phyloP scores from a whole-genome alignment of 2,113 vertebrate species.

The Aptenodytes forsteri region DNA sequence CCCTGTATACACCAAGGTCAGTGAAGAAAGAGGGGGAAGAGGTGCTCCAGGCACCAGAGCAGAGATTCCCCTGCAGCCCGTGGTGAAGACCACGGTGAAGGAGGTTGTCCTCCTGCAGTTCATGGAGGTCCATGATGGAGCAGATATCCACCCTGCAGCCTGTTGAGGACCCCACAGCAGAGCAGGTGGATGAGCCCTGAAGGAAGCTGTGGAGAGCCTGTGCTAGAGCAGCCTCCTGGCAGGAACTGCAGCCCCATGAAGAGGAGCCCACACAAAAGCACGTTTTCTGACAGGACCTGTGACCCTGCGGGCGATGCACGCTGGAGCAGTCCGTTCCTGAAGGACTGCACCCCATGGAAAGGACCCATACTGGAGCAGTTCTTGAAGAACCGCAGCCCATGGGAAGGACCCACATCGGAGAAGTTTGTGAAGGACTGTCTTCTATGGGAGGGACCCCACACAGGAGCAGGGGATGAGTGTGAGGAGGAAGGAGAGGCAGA shows the following conservation, averaged over 20 bases:
- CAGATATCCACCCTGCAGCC: neutral
- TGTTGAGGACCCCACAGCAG: fast-evolving
- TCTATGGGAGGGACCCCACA: neutral
- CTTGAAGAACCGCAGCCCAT: neutral
- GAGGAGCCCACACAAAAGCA: neutral
- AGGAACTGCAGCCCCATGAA: neutral
- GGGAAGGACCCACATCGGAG: neutral
- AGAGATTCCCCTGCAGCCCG: neutral
- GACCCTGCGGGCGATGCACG: fast-evolving
- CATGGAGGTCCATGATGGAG: neutral
- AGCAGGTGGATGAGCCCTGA: neutral
- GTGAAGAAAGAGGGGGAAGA: neutral
- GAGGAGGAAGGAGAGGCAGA: neutral
- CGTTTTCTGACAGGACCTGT: neutral
- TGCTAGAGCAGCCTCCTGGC: neutral
- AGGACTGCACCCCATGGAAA: neutral
- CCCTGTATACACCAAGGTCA: neutral
- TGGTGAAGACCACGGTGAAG: neutral
- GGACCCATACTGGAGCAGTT: neutral
- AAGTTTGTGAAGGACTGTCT: neutral
- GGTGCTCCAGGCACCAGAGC: neutral
- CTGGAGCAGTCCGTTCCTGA: neutral
- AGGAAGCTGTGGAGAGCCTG: neutral
- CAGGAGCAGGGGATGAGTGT: neutral
- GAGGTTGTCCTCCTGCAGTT: neutral